Evolutionary conservation across 2,888 invertebrate genomes (phyloP).

Genomic region (Apamea anceps): DNA sequence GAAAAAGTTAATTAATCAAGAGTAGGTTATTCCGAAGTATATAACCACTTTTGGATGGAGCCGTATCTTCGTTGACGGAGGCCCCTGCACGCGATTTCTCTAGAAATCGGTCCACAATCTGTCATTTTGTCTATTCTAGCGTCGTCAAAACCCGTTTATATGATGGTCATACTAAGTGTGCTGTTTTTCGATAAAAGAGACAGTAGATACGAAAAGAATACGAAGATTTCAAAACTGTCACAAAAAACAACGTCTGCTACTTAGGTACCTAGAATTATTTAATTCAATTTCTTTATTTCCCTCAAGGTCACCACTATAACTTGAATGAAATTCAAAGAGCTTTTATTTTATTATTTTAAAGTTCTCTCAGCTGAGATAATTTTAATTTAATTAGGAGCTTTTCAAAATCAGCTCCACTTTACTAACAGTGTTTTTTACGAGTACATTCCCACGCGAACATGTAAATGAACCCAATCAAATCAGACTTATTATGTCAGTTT

Average conservation of each 20-base stretch:
- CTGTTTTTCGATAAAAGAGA: neutral
- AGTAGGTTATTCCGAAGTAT: neutral
- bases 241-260: neutral
- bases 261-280: neutral
- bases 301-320: neutral
- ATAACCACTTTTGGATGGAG: neutral
- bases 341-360: neutral
- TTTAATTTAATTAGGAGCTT: slow-evolving; percentile 30
- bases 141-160: too few relatives aligned
- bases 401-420: slow-evolving; percentile 20
- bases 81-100: neutral
- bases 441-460: slow-evolving; percentile 1
- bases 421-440: slow-evolving; percentile 5
- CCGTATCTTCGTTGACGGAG: neutral
- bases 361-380: neutral
- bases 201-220: neutral
- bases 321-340: neutral
- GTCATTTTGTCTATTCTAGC: too few relatives aligned
- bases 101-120: too few relatives aligned
- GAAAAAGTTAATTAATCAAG: too few relatives aligned
- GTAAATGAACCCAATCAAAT: slow-evolving; percentile 54
- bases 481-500: slow-evolving; percentile 42
- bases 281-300: slow-evolving; percentile 8
- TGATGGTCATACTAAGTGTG: too few relatives aligned
- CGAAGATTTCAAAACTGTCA: neutral